A percentile compares a stretch with the other conserved stretches of the same genome.
phyloP scores from a whole-genome alignment of 2,797 vertebrate species.

The Momotus momota region DNA sequence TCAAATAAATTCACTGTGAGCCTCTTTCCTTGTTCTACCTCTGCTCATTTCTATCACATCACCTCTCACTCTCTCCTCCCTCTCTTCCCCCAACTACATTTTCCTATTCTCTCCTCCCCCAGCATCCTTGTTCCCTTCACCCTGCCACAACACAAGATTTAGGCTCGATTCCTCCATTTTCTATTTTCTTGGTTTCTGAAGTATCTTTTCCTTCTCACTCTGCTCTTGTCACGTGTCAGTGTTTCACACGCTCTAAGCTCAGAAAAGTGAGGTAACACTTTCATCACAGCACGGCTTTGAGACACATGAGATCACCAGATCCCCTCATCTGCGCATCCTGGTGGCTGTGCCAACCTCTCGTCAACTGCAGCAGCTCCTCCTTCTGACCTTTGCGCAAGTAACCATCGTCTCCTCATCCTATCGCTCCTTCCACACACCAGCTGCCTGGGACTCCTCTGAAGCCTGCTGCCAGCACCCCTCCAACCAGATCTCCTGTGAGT shows the following conservation, averaged over 20 bases:
- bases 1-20: not conserved
- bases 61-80: not conserved
- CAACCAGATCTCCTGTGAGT: not conserved
- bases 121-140: not conserved
- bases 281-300: not conserved
- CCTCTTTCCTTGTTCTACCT: not conserved
- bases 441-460: not conserved
- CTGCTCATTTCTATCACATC: slow-evolving; percentile 4
- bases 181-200: not conserved
- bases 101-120: not conserved
- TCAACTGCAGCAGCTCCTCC: not conserved
- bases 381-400: not conserved
- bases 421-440: not conserved
- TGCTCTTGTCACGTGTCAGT: not conserved
- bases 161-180: not conserved
- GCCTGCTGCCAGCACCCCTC: not conserved
- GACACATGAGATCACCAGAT: not conserved
- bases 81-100: not conserved
- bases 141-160: not conserved
- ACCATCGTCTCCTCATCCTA: not conserved
- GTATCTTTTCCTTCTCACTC: not conserved
- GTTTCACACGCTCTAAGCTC: not conserved
- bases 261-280: not conserved
- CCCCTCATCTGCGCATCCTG: accelerated
- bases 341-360: not conserved